These are phyloP conservation scores for Aplodontia rufa DNA, from an alignment of 2,113 vertebrate genomes.

Conservation along the genomic window DNA sequence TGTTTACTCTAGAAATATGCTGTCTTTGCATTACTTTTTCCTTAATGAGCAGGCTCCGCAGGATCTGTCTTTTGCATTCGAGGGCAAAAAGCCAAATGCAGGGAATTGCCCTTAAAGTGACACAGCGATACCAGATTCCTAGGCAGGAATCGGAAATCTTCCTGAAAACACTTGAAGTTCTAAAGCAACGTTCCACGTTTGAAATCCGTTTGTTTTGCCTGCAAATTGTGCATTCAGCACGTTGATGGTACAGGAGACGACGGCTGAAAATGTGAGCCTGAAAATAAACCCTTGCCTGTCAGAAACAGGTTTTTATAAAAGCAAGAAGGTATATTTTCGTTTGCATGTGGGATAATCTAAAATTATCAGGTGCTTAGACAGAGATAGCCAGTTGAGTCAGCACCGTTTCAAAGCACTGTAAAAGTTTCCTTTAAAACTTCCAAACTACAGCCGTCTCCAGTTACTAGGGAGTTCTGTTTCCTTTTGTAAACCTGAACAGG, in stretches of 20 bases:
- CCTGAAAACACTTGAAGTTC: not conserved
- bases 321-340: not conserved
- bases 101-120: constrained; percentile 53
- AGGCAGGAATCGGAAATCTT: not conserved
- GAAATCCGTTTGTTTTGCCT: constrained; percentile 1
- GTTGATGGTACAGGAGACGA: not conserved
- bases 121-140: not conserved
- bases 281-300: not conserved
- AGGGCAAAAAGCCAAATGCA: constrained; percentile 61
- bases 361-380: not conserved
- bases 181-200: not conserved
- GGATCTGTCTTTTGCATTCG: constrained; percentile 61
- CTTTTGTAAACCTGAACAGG: not conserved
- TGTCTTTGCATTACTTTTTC: constrained; percentile 75
- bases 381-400: not conserved
- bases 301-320: not conserved
- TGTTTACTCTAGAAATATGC: constrained; percentile 81
- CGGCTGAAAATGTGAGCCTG: not conserved
- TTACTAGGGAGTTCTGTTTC: not conserved
- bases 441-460: not conserved
- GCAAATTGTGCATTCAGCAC: not conserved
- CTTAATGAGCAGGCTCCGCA: constrained; percentile 74
- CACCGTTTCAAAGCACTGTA: not conserved
- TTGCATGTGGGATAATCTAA: not conserved
- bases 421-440: constrained; percentile 10